Percentiles rank a stretch among this genome's conserved stretches.
These are phyloP conservation scores for Drosophila asahinai DNA, from an alignment of 1,140 invertebrate species.

Conservation along the genomic window DNA sequence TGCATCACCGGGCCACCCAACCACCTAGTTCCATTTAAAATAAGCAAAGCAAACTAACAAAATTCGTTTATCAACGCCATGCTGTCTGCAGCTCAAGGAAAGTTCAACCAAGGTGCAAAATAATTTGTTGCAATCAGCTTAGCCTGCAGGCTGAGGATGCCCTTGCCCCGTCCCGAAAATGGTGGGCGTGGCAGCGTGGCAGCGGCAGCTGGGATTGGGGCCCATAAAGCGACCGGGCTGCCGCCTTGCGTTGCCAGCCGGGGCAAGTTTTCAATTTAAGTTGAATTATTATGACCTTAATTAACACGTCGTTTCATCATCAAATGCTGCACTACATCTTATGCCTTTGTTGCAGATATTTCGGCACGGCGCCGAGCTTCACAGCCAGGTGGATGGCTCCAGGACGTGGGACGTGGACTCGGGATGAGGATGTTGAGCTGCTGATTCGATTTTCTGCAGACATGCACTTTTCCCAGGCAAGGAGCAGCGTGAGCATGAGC, in stretches of 20 bases:
- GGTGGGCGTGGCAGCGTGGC: neutral
- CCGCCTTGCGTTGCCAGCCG: conserved; percentile 20
- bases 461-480: conserved; percentile 74
- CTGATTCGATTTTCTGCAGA: conserved; percentile 83
- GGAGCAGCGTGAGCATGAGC: conserved; percentile 8
- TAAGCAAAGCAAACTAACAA: conserved; percentile 82
- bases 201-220: conserved; percentile 4
- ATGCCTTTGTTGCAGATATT: conserved; percentile 81
- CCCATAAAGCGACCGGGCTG: conserved; percentile 2
- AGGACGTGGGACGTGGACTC: conserved; percentile 1
- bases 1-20: neutral
- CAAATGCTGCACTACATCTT: conserved; percentile 81
- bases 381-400: conserved; percentile 38
- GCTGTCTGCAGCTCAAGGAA: conserved; percentile 75
- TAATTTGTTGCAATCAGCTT: conserved; percentile 84
- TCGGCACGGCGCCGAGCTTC: conserved; percentile 54
- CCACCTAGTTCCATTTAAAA: conserved; percentile 69
- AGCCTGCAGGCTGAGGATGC: conserved; percentile 61
- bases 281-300: conserved; percentile 84
- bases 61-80: conserved; percentile 83
- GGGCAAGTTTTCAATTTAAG: conserved; percentile 82
- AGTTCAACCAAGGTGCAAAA: conserved; percentile 82
- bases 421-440: conserved; percentile 52
- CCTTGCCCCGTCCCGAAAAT: conserved; percentile 8
- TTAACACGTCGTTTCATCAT: conserved; percentile 83